A percentile compares a stretch with the other conserved stretches of the same genome.
Evolutionary conservation across 2,888 invertebrate species (phyloP).

Genomic region (Argyresthia albistria): DNA sequence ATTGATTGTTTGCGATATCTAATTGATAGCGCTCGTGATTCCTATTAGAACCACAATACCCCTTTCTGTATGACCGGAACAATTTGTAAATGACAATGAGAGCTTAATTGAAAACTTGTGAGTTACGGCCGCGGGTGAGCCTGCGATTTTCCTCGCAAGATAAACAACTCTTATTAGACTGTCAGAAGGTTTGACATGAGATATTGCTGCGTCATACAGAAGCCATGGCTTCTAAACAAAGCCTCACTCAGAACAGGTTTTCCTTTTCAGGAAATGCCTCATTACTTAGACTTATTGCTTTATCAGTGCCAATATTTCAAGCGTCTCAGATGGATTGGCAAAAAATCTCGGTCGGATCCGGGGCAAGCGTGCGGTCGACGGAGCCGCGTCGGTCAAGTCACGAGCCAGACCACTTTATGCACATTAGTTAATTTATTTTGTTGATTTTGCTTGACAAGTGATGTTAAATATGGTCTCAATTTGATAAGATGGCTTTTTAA

Average conservation of each 20-base stretch:
- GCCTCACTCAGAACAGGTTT: background rate
- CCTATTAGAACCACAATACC: conserved; percentile 31
- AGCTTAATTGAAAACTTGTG: conserved; percentile 44
- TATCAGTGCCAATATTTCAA: conserved; percentile 53
- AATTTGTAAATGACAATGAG: conserved; percentile 30
- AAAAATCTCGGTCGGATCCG: conserved; percentile 36
- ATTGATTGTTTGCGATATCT: conserved; percentile 55
- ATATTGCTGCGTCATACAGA: background rate
- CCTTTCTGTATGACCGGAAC: conserved; percentile 26
- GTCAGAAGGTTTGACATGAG: background rate
- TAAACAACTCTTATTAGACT: background rate
- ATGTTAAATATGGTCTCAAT: conserved; percentile 27
- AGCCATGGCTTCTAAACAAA: background rate
- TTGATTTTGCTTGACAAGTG: conserved; percentile 46
- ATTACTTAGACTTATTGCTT: conserved; percentile 29
- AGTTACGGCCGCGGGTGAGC: conserved; percentile 27
- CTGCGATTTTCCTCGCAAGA: background rate
- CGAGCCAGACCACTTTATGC: conserved; percentile 56
- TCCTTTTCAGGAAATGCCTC: conserved; percentile 39
- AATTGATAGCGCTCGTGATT: conserved; percentile 57
- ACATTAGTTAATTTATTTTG: conserved; percentile 56
- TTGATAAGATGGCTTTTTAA: conserved; percentile 23
- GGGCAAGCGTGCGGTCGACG: conserved; percentile 21
- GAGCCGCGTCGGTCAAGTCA: conserved; percentile 52
- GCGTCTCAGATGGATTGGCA: conserved; percentile 32